A percentile compares a stretch with the other conserved stretches of the same genome.
These are phyloP conservation scores for Colostygia pectinataria DNA, from an alignment of 2,888 invertebrate genomes.

Conservation along the genomic window DNA sequence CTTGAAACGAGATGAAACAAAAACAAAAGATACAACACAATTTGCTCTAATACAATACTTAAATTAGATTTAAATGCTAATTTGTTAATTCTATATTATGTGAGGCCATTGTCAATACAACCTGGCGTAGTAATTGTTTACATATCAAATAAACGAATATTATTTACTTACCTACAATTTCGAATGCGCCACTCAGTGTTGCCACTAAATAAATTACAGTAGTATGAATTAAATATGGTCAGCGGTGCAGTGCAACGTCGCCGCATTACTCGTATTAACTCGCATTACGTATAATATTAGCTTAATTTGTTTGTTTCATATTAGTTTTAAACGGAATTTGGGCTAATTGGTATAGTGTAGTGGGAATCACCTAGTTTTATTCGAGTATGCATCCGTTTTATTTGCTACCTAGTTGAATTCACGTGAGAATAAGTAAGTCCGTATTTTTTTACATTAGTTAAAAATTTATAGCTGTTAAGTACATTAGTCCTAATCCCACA, in stretches of 20 bases:
- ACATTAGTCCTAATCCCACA: too few relatives aligned
- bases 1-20: too few relatives aligned
- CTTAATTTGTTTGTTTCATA: conserved; percentile 20
- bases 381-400: background rate
- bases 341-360: conserved; percentile 6
- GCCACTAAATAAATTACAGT: conserved; percentile 46
- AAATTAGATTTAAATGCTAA: too few relatives aligned
- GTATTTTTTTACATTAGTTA: too few relatives aligned
- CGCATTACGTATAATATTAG: conserved; percentile 15
- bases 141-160: background rate
- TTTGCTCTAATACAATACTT: too few relatives aligned
- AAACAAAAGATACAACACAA: too few relatives aligned
- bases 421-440: too few relatives aligned
- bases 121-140: background rate
- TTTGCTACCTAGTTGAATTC: background rate
- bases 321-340: conserved; percentile 16
- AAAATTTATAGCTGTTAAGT: too few relatives aligned
- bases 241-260: conserved; percentile 27
- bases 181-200: conserved; percentile 26
- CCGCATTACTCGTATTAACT: conserved; percentile 31
- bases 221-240: conserved; percentile 44
- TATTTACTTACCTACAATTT: background rate
- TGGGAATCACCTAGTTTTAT: conserved; percentile 6
- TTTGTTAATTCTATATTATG: too few relatives aligned
- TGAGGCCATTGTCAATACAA: too few relatives aligned